Percentiles rank a stretch among this genome's conserved stretches.
These are phyloP conservation scores for Puffinus mauretanicus DNA, from an alignment of 2,113 vertebrate genomes.

Conservation along the genomic window DNA sequence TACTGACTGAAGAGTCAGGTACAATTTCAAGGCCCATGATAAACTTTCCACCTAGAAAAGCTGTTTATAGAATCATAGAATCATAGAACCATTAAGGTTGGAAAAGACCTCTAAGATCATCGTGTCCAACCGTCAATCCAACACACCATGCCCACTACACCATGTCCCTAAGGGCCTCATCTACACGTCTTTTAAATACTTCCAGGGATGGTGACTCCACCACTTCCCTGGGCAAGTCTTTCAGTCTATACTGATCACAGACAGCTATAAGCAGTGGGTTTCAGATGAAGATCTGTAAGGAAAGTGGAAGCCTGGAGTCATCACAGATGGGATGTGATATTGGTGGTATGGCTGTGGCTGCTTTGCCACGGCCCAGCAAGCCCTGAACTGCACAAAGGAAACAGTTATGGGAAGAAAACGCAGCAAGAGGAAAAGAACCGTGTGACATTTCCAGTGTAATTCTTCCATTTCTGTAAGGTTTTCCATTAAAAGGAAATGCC, in stretches of 20 bases:
- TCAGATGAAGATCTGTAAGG: neutral
- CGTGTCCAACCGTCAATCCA: no score
- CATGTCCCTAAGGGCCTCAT: no score
- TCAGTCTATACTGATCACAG: neutral
- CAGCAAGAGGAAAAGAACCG: neutral
- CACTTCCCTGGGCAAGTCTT: no score
- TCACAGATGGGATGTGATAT: neutral
- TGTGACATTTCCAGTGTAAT: neutral
- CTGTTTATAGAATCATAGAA: no score
- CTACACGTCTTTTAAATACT: no score
- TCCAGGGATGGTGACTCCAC: no score
- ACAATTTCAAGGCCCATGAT: neutral
- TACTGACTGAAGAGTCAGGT: neutral
- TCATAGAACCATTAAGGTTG: no score
- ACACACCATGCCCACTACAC: no score
- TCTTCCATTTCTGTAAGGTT: neutral
- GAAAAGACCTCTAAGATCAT: no score
- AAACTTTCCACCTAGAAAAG: neutral
- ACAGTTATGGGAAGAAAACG: neutral
- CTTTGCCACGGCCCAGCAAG: neutral
- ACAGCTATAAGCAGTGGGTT: neutral
- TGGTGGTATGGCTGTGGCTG: neutral
- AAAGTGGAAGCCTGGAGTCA: neutral
- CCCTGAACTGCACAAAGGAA: neutral
- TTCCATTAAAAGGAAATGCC: slow-evolving; percentile 1